A percentile compares a stretch with the other conserved stretches of the same genome.
Conservation (phyloP, 2,888 invertebrate species). For the Dinocampus coccinellae region DNA sequence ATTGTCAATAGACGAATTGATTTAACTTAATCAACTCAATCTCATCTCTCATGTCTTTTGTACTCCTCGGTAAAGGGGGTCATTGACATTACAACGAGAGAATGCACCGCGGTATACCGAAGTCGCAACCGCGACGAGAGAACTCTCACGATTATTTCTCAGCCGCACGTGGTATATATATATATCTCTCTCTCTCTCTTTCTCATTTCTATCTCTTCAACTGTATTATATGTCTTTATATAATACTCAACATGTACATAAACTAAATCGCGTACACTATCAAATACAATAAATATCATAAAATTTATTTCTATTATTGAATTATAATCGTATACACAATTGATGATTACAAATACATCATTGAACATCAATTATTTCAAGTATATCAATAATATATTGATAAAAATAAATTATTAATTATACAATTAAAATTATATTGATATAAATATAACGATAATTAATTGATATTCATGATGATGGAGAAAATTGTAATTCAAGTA, state of each 20-base stretch:
- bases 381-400: too few species aligned
- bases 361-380: too few species aligned
- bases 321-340: too few species aligned
- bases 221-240: too few species aligned
- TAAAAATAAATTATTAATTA: too few species aligned
- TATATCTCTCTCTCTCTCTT: not conserved
- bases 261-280: not conserved
- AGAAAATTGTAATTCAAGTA: not conserved
- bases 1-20: conserved; percentile 9
- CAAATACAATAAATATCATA: too few species aligned
- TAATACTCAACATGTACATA: too few species aligned
- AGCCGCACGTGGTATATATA: conserved; percentile 1
- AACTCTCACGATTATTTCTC: conserved; percentile 36
- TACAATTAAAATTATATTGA: not conserved
- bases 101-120: conserved; percentile 29
- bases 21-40: conserved; percentile 18
- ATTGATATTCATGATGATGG: not conserved
- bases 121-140: conserved; percentile 32
- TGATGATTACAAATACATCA: too few species aligned
- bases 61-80: conserved; percentile 41
- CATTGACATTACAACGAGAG: conserved; percentile 51
- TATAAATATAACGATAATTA: not conserved
- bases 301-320: too few species aligned
- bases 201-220: too few species aligned
- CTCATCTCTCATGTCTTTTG: conserved; percentile 22